Evolutionary conservation across 2,888 invertebrate species (phyloP), one percentile per base, ranked within the genome.

Genomic region (Chelonus formosanus): DNA sequence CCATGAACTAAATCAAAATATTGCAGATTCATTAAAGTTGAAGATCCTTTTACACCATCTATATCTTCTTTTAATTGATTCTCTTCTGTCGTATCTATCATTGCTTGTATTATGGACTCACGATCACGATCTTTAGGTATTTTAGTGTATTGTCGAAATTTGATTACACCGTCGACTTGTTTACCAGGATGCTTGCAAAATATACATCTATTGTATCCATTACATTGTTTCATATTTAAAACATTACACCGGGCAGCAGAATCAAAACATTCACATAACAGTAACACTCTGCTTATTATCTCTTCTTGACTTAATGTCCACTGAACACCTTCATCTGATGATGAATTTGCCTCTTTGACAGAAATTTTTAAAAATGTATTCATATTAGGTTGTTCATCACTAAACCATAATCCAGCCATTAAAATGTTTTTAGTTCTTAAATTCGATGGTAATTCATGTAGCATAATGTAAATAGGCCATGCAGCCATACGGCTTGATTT

Each of bases 1-100:
- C 70, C 68, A 35, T 64, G 50, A 31, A 36, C 67, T 40, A 73
- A 63, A 65, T 70, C 62, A 50, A 73, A 71, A 57, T 63, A 53
- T 5, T 69, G 61, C 10, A 72, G 56, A 55, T 62, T 64, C 44
- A 67, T 68, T 31, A 71, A 10, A 20, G 56, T 53, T 34, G 61
- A 67, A n/a, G 69, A 60, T 47, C 64, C 64, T 20, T 61, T 55
- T 4, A 67, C 57, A 20, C 67, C 70, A 53, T 65, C 64, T 5
- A 62, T 8, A 32, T 10, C 40, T 32, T 5, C 44, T 44, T 54
- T 35, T 34, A 3, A 40, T 40, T 3, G 40, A 55, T n/a, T 32
- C 31, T 55, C 32, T 8, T 10, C 32, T 36, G 6, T 36, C 35
- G 36, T 35, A 31, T 52, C 34, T 7, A 7, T 43, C 44, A 47